Evolutionary conservation across 2,797 vertebrate species (phyloP), one percentile per base, ranked within the genome.

Genomic region (Phrynocephalus guinanensis): DNA sequence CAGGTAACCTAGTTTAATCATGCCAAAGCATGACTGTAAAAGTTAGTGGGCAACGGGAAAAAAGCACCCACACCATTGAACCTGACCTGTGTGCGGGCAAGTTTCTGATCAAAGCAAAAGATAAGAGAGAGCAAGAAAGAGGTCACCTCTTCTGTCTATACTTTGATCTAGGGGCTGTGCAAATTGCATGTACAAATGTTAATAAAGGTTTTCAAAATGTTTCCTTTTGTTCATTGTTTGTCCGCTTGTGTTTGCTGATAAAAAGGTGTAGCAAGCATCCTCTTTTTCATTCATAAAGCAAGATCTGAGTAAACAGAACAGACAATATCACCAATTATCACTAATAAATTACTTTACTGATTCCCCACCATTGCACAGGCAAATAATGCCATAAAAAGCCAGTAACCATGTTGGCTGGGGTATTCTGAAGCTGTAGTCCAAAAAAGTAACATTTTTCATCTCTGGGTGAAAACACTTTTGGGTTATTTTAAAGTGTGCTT

Each of bases 251-350:
- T 6, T 24, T 2, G 22, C 50, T 78, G 72, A 38, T 4, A 67
- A 20, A 0, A 2, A 56, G 10, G 5, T 11, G 6, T 0, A 16
- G 1, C 79, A 44, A 0, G 52, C 6, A 80, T 60, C 63, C 3
- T 77, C 52, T 33, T 20, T 16, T 52, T 20, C 26, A 67, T 52
- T 33, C 66, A 68, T 72, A 52, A 72, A 79, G 16, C 18, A 56
- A 50, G 20, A 0, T 1, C 20, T 44, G 0, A 48, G 10, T 76
- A 6, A 48, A 71, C 63, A 0, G 1, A 79, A 86, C 24, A 79
- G 63, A 10, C 0, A 5, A 67, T 0, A 6, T 4, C 52, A 77
- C 11, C 83, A 16, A 63, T 75, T 4, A 3, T 0, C 16, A 85
- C 48, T 52, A 81, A 28, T 66, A 44, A 80, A 11, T 8, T 28